Conservation (phyloP, 2,797 vertebrate genomes). For the Hypotaenidia okinawae region DNA sequence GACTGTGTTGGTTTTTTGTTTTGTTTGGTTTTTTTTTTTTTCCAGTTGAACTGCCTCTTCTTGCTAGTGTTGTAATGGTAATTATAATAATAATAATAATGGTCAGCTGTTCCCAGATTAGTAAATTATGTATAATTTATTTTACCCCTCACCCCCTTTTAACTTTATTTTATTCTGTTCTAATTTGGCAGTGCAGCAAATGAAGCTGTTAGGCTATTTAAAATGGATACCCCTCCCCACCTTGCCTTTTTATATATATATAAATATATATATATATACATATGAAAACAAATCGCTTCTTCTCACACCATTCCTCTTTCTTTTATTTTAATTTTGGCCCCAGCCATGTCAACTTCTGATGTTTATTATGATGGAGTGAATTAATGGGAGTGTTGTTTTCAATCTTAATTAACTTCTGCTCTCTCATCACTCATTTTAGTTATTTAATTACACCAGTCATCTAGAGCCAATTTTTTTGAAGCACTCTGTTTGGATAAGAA, state of each 20-base stretch:
- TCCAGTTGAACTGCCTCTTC: constrained; percentile 93
- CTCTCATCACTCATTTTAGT: constrained; percentile 81
- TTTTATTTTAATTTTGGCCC: constrained; percentile 82
- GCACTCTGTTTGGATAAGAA: constrained; percentile 91
- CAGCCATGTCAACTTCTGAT: constrained; percentile 76
- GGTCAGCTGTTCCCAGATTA: constrained; percentile 95
- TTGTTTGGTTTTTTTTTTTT: background rate
- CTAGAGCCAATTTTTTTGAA: constrained; percentile 90
- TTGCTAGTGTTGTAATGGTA: constrained; percentile 89
- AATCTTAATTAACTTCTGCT: constrained; percentile 79
- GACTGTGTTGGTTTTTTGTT: constrained; percentile 81
- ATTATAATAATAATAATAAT: constrained; percentile 94
- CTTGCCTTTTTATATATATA: constrained; percentile 69
- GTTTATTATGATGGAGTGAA: constrained; percentile 80
- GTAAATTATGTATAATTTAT: constrained; percentile 99
- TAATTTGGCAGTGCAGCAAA: constrained; percentile 78
- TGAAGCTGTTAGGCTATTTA: constrained; percentile 79
- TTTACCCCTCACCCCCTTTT: constrained; percentile 75
- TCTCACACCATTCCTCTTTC: constrained; percentile 67
- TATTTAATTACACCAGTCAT: constrained; percentile 83
- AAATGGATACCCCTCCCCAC: constrained; percentile 71
- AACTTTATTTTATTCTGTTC: constrained; percentile 79
- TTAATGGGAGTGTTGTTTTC: constrained; percentile 83
- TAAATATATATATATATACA: constrained; percentile 46
- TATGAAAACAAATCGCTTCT: constrained; percentile 59